A percentile compares a stretch with the other conserved stretches of the same genome.
Evolutionary conservation across 2,113 vertebrate genomes (phyloP).

Genomic region (Mesitornis unicolor): DNA sequence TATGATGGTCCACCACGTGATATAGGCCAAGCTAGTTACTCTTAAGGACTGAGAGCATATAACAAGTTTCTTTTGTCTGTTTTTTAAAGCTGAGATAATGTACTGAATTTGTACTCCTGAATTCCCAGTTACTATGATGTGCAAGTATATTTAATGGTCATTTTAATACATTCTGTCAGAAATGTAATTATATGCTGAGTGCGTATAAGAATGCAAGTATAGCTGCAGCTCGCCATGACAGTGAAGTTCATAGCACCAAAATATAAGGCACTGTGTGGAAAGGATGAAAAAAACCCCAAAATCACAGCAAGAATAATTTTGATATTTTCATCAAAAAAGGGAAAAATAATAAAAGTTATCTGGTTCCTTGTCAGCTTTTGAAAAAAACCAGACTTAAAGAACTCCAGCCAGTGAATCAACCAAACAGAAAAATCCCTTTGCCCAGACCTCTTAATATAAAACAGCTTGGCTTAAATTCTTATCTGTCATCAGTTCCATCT

Average conservation of each 20-base stretch:
- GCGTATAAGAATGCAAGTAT: not conserved
- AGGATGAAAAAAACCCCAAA: not conserved
- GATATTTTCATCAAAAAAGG: not conserved
- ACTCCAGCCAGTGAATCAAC: not conserved
- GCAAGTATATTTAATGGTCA: not conserved
- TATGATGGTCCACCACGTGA: not conserved
- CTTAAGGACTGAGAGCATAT: not conserved
- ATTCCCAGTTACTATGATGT: not conserved
- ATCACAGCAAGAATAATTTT: not conserved
- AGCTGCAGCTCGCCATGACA: not conserved
- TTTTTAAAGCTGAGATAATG: not conserved
- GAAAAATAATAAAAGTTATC: not conserved
- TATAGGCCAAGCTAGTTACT: not conserved
- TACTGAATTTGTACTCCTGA: not conserved
- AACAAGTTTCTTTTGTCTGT: not conserved
- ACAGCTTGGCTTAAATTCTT: conserved; percentile 41
- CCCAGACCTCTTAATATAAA: conserved; percentile 22
- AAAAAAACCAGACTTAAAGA: not conserved
- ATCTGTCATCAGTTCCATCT: conserved; percentile 33
- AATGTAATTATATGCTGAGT: not conserved
- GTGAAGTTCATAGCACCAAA: not conserved
- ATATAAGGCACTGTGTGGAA: not conserved
- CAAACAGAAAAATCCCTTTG: conserved; percentile 5
- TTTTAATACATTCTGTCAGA: not conserved
- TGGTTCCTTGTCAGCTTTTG: not conserved